Evolutionary conservation across 2,113 vertebrate genomes (phyloP), one percentile per base, ranked within the genome.

Genomic region (Orcinus orca): DNA sequence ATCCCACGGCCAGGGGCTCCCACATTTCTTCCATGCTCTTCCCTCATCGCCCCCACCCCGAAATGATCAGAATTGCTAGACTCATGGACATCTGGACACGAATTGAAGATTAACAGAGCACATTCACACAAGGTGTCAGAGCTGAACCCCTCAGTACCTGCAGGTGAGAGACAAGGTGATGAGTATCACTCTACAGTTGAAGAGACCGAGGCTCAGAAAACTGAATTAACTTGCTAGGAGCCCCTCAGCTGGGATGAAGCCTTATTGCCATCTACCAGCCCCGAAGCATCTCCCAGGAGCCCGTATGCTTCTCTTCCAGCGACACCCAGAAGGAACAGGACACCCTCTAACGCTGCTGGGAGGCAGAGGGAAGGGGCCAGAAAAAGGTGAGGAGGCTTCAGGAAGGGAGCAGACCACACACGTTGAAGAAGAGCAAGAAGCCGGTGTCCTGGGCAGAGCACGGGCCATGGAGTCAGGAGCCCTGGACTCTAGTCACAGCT

Each of bases 101-200:
- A 70, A 26, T 0, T 44, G 63, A 68, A 87, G 58, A 31, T 29
- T 6, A 41, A 29, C 0, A n/a, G 55, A 50, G 44, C 31, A 55
- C 21, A 4, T 33, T 18, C 50, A 2, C 33, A 3, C 3, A 1
- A 0, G 17, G n/a, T 60, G 14, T 53, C 6, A 23, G 63, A 63
- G 67, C 65, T 15, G 36, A 60, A 8, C 25, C n/a, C 68, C 53
- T 60, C 36, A 38, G 0, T 25, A 65, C 6, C 47, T 50, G 50
- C 65, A 90, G 38, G 26, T 53, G 67, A n/a, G 2, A 85, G 62
- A 31, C 21, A 5, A 9, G 44, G 36, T 13, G 71, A 21, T 0
- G 29, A 31, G 82, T 29, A 68, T 47, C 85, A 41, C 23, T 63
- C 29, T 6, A 33, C 29, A 88, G 58, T 3, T 4, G 47, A 65